Conservation (phyloP, 2,888 invertebrate species). For the Chrysolina americana region DNA sequence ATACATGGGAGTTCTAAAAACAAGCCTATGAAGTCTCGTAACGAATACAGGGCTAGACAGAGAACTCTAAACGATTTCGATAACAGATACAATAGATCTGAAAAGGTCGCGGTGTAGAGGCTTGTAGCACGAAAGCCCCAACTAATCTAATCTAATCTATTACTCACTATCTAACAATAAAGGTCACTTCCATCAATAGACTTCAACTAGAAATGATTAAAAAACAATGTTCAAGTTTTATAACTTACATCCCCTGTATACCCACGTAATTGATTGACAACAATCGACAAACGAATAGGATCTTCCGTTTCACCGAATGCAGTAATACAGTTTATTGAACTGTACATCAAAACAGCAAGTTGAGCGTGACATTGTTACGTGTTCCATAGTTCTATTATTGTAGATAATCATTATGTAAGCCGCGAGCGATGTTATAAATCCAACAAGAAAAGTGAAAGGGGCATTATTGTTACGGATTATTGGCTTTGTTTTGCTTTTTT, state of each 20-base stretch:
- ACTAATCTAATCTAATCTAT: too few species aligned
- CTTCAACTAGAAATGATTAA: too few species aligned
- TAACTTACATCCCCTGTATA: neutral
- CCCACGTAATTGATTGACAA: neutral
- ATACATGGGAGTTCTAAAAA: too few species aligned
- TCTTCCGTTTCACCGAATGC: conserved; percentile 39
- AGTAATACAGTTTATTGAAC: conserved; percentile 41
- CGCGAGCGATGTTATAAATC: conserved; percentile 33
- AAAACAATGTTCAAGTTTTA: too few species aligned
- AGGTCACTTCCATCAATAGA: too few species aligned
- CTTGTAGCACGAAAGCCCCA: too few species aligned
- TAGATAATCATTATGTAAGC: conserved; percentile 37
- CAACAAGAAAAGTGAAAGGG: conserved; percentile 41
- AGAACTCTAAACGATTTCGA: too few species aligned
- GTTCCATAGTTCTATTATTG: conserved; percentile 44
- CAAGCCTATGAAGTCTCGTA: too few species aligned
- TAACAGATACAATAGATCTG: too few species aligned
- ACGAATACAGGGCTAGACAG: too few species aligned
- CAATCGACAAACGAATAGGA: conserved; percentile 23
- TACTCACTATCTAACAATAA: too few species aligned
- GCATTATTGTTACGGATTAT: conserved; percentile 16
- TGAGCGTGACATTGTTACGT: conserved; percentile 44
- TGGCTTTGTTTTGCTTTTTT: conserved; percentile 15
- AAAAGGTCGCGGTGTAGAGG: too few species aligned
- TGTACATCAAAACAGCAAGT: conserved; percentile 33